Percentiles rank a stretch among this genome's conserved stretches.
These are phyloP conservation scores for Drosophila parthenogenetica DNA, from an alignment of 2,888 invertebrate species.

Conservation along the genomic window DNA sequence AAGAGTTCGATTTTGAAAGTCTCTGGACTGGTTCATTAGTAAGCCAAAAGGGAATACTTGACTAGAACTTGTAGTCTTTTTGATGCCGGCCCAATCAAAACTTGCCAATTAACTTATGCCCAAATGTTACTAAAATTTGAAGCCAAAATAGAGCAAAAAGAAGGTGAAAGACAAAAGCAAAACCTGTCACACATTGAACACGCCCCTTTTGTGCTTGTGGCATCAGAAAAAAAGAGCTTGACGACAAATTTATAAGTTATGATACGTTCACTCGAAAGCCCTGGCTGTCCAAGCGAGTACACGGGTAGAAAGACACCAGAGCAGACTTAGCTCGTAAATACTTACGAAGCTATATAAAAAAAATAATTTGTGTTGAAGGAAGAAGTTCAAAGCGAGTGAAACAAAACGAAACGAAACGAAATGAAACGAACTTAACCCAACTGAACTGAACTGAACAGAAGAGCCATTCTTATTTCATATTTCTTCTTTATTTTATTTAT, in stretches of 20 bases:
- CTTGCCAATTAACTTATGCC: slow-evolving; percentile 6
- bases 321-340: slow-evolving; percentile 48
- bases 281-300: slow-evolving; percentile 8
- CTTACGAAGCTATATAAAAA: slow-evolving; percentile 46
- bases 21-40: too few species aligned
- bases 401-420: slow-evolving; percentile 26
- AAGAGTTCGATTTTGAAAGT: too few species aligned
- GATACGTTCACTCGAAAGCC: slow-evolving; percentile 43
- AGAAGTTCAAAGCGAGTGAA: slow-evolving; percentile 40
- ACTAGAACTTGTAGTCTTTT: too few species aligned
- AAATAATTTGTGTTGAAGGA: slow-evolving; percentile 37
- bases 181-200: slow-evolving; percentile 26
- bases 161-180: slow-evolving; percentile 7
- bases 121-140: neutral
- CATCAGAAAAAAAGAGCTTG: slow-evolving; percentile 54
- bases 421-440: slow-evolving; percentile 31
- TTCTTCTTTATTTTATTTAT: neutral
- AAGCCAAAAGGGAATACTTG: too few species aligned
- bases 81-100: neutral
- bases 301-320: neutral
- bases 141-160: slow-evolving; percentile 1
- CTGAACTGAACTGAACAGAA: slow-evolving; percentile 43
- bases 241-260: slow-evolving; percentile 66
- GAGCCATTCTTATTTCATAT: slow-evolving; percentile 67
- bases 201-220: slow-evolving; percentile 38